phyloP scores from a whole-genome alignment of 2,888 invertebrate genomes.

The Lasioglossum villosulum region DNA sequence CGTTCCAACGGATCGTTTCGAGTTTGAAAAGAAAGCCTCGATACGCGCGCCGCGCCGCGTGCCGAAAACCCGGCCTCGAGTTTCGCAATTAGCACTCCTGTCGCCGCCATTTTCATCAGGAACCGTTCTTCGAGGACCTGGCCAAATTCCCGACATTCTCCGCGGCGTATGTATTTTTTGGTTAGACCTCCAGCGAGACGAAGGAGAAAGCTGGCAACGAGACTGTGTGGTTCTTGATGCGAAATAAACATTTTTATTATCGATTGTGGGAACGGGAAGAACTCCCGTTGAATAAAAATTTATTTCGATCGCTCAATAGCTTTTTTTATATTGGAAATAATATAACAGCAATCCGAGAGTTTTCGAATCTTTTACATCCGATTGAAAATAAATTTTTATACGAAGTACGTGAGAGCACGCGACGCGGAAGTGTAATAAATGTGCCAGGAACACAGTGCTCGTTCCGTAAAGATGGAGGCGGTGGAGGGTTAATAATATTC shows the following conservation, averaged over 20 bases:
- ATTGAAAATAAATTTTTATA: not conserved
- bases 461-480: not conserved
- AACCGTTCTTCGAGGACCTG: not conserved
- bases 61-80: not conserved
- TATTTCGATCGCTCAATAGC: not conserved
- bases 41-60: not conserved
- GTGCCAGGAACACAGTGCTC: not conserved
- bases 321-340: not conserved
- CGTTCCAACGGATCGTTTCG: constrained; percentile 3
- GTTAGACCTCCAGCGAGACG: not conserved
- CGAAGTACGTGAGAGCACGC: not conserved
- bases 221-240: not conserved
- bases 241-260: not conserved
- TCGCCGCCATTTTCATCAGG: not conserved
- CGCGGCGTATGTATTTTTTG: not conserved
- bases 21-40: not conserved
- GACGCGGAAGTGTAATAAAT: not conserved
- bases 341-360: not conserved
- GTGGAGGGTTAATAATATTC: not conserved
- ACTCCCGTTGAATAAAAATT: not conserved
- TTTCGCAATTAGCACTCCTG: not conserved
- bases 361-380: not conserved
- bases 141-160: not conserved
- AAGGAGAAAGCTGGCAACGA: not conserved
- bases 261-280: no score